phyloP scores from a whole-genome alignment of 2,888 invertebrate species.

The Labia minor region DNA sequence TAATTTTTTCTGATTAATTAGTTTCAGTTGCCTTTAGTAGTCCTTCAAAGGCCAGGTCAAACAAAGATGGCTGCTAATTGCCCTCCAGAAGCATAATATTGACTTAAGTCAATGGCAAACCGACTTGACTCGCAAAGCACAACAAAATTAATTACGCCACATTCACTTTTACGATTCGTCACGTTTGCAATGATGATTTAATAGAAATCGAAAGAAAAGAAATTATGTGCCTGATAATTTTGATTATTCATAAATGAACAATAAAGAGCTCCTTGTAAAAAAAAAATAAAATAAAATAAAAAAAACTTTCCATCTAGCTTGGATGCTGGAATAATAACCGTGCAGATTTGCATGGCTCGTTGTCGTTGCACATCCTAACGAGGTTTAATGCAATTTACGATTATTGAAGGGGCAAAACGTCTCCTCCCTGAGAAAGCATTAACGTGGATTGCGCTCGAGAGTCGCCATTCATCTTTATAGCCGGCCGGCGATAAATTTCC shows the following conservation, averaged over 20 bases:
- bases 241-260: neutral
- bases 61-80: slow-evolving; percentile 8
- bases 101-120: slow-evolving; percentile 1
- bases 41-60: slow-evolving; percentile 13
- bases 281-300: too few species aligned
- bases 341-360: neutral
- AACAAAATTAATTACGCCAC: slow-evolving; percentile 13
- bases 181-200: neutral
- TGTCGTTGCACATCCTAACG: slow-evolving; percentile 6
- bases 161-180: slow-evolving; percentile 3
- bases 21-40: neutral
- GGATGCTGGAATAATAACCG: neutral
- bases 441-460: neutral
- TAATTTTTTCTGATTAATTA: too few species aligned
- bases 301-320: neutral
- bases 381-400: slow-evolving; percentile 13
- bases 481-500: neutral
- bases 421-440: neutral
- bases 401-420: neutral
- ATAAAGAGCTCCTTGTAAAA: neutral
- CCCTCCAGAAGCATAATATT: slow-evolving; percentile 7
- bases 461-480: slow-evolving; percentile 6
- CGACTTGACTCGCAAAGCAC: slow-evolving; percentile 13
- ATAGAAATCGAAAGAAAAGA: neutral
- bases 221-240: neutral